Evolutionary conservation across 2,888 invertebrate genomes (phyloP).

Genomic region (Sarcophaga rosellei): DNA sequence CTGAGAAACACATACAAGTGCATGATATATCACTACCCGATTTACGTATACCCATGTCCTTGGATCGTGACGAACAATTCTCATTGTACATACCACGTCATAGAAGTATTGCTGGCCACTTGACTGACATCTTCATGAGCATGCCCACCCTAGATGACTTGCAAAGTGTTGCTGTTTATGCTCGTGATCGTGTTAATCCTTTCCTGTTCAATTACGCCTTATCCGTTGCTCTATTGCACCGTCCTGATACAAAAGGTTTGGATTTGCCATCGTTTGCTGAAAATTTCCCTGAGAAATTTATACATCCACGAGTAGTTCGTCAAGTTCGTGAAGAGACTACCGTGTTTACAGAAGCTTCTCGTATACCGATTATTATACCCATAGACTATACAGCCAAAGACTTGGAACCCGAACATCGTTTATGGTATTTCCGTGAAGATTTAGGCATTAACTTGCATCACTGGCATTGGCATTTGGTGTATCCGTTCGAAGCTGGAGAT

Average conservation of each 20-base stretch:
- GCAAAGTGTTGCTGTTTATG: slow-evolving; percentile 85
- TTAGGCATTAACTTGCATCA: no score
- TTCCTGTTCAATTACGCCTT: slow-evolving; percentile 90
- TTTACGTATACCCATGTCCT: slow-evolving; percentile 83
- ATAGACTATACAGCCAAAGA: slow-evolving; percentile 88
- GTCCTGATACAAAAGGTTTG: slow-evolving; percentile 84
- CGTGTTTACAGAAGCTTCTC: slow-evolving; percentile 84
- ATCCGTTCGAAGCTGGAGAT: no score
- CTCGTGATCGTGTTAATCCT: slow-evolving; percentile 89
- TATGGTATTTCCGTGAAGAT: slow-evolving; percentile 82
- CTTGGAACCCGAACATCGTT: slow-evolving; percentile 88
- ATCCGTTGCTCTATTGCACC: slow-evolving; percentile 88
- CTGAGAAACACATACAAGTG: slow-evolving; percentile 83
- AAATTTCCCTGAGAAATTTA: slow-evolving; percentile 85
- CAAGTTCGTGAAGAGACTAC: slow-evolving; percentile 83
- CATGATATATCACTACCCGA: slow-evolving; percentile 85
- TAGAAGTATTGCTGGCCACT: slow-evolving; percentile 84
- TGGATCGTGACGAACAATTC: slow-evolving; percentile 86
- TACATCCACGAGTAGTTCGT: slow-evolving; percentile 84
- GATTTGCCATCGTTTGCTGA: slow-evolving; percentile 85
- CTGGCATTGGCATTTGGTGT: no score
- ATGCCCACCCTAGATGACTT: slow-evolving; percentile 88
- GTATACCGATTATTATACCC: slow-evolving; percentile 85
- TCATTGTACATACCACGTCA: slow-evolving; percentile 88
- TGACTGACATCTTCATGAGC: slow-evolving; percentile 87